These are phyloP conservation scores for Nasonia vitripennis DNA, from an alignment of 1,140 invertebrate genomes.

Conservation along the genomic window DNA sequence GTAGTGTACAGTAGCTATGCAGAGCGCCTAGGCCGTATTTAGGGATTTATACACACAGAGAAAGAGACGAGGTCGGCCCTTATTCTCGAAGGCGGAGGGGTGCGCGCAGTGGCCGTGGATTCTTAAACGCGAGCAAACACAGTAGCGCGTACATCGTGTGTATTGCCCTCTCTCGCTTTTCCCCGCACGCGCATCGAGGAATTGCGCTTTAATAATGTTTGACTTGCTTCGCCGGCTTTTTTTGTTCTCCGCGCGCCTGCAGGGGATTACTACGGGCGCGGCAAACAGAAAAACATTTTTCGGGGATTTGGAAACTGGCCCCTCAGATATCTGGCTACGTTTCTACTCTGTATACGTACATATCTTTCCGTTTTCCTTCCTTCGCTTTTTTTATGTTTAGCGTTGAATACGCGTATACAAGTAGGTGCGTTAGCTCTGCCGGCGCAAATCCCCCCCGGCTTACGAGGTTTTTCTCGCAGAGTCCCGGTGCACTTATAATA, in stretches of 20 bases:
- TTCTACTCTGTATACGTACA: not conserved
- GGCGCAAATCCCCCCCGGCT: slow-evolving; percentile 27
- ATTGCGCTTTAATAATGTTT: slow-evolving; percentile 52
- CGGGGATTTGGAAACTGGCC: slow-evolving; percentile 30
- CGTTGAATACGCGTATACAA: not conserved
- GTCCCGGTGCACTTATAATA: not conserved
- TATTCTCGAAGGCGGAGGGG: not conserved
- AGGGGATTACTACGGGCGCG: not conserved
- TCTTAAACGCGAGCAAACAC: slow-evolving; percentile 23
- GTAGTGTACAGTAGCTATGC: not conserved
- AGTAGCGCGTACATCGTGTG: not conserved
- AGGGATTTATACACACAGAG: not conserved
- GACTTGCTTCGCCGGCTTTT: slow-evolving; percentile 33
- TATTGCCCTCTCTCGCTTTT: not conserved
- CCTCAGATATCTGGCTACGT: too few relatives aligned
- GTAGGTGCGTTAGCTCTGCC: not conserved
- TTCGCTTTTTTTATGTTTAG: not conserved
- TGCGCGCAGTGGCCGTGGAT: not conserved
- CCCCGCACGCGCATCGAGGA: slow-evolving; percentile 2
- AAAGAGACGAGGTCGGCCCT: not conserved
- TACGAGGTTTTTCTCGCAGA: slow-evolving; percentile 33
- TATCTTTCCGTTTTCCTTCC: not conserved
- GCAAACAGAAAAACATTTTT: slow-evolving; percentile 39
- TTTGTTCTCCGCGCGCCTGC: not conserved
- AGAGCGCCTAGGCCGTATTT: not conserved